Evolutionary conservation across 2,113 vertebrate genomes (phyloP).

Genomic region (Daphoenositta chrysoptera): DNA sequence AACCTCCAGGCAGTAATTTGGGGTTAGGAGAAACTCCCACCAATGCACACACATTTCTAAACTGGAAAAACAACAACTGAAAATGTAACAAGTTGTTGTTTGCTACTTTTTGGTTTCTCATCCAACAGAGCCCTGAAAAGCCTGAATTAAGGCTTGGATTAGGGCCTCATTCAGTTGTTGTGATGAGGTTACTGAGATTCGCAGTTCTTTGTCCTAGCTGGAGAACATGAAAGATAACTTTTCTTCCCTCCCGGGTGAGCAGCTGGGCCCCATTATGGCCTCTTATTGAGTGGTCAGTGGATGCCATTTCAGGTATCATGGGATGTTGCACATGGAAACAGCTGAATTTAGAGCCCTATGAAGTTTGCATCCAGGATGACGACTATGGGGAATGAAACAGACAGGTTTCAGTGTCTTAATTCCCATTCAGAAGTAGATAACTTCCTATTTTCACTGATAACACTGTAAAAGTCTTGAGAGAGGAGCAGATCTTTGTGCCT

Average conservation of each 20-base stretch:
- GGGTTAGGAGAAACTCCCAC: not conserved
- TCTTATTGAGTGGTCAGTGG: not conserved
- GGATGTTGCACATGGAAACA: not conserved
- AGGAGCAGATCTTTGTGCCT: not conserved
- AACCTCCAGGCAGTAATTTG: not conserved
- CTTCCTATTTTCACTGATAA: not conserved
- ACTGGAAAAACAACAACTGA: not conserved
- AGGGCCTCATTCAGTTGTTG: not conserved
- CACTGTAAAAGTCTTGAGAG: not conserved
- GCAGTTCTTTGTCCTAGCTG: not conserved
- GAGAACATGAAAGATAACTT: not conserved
- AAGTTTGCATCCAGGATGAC: not conserved
- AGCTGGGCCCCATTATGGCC: not conserved
- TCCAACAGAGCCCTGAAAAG: not conserved
- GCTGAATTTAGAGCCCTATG: not conserved
- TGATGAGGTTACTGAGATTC: not conserved
- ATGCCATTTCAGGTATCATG: not conserved
- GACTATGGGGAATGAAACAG: not conserved
- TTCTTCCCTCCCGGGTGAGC: not conserved
- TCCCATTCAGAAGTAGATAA: not conserved
- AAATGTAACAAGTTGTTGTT: not conserved
- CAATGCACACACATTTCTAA: not conserved
- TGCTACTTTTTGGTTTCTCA: not conserved
- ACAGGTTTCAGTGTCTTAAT: not conserved
- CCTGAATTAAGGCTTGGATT: not conserved